Conservation (phyloP, 2,797 vertebrate species). For the Pangasius larnaudii region DNA sequence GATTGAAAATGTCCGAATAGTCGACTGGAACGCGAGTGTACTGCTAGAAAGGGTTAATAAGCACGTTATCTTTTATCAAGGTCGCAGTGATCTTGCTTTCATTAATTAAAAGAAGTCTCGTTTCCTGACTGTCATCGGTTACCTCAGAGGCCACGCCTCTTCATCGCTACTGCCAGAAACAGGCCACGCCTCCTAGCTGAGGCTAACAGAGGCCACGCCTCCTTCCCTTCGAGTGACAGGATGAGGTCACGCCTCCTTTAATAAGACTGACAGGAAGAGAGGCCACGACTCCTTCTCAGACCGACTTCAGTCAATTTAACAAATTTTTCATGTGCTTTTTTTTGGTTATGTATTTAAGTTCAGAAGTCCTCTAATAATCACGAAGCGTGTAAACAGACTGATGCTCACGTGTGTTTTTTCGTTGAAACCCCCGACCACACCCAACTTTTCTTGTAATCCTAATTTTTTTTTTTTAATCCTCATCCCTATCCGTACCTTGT, state of each 20-base stretch:
- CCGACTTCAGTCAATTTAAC: no score
- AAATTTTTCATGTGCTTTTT: neutral
- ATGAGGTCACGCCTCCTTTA: neutral
- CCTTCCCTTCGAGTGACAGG: neutral
- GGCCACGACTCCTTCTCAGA: neutral
- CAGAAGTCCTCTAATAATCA: neutral
- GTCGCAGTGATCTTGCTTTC: neutral
- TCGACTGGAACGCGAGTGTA: no score
- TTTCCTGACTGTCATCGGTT: neutral
- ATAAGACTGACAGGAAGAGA: neutral
- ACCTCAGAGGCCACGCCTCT: neutral
- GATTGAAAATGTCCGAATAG: neutral
- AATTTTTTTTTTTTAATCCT: neutral
- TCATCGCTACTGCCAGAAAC: neutral
- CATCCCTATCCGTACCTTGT: neutral
- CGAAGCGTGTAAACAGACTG: neutral
- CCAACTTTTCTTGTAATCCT: neutral
- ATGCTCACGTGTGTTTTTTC: no score
- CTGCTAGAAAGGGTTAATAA: no score
- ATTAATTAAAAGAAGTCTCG: neutral
- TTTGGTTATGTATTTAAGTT: neutral
- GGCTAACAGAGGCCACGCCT: neutral
- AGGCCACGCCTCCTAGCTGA: neutral
- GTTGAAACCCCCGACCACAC: neutral
- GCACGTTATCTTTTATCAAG: no score